A percentile compares a stretch with the other conserved stretches of the same genome.
Conservation (phyloP, 2,113 vertebrate genomes). For the Pomatostomus ruficeps region DNA sequence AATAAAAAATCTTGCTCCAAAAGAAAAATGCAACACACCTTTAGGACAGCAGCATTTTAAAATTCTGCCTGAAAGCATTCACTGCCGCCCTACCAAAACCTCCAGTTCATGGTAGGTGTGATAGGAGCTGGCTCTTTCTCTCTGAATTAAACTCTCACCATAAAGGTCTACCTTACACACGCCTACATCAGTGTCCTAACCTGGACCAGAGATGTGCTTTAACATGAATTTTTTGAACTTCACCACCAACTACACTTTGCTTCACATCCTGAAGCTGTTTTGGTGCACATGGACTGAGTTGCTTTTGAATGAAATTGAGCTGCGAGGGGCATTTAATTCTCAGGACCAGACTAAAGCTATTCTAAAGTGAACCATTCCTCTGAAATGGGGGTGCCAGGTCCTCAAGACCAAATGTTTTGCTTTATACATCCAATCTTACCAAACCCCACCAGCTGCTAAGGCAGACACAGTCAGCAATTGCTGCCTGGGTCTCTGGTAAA, state of each 20-base stretch:
- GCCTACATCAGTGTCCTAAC: not conserved
- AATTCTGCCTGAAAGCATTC: not conserved
- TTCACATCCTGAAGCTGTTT: not conserved
- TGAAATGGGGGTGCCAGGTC: not conserved
- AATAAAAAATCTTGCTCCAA: not conserved
- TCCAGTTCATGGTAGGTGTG: not conserved
- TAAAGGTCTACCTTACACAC: not conserved
- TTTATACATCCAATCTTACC: not conserved
- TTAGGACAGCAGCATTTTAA: not conserved
- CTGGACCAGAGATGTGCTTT: not conserved
- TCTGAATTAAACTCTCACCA: not conserved
- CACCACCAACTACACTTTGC: not conserved
- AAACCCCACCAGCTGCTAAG: not conserved
- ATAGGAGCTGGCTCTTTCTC: not conserved
- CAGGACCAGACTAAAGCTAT: not conserved
- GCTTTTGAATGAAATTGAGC: not conserved
- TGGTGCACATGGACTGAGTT: not conserved
- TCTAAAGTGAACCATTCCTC: not conserved
- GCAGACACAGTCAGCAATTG: not conserved
- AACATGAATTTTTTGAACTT: not conserved
- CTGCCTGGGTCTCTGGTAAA: not conserved
- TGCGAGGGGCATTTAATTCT: not conserved
- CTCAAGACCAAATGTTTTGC: not conserved
- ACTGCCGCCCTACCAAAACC: not conserved
- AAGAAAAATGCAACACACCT: not conserved